Conservation (phyloP, 2,797 vertebrate genomes). For the Crenichthys baileyi region DNA sequence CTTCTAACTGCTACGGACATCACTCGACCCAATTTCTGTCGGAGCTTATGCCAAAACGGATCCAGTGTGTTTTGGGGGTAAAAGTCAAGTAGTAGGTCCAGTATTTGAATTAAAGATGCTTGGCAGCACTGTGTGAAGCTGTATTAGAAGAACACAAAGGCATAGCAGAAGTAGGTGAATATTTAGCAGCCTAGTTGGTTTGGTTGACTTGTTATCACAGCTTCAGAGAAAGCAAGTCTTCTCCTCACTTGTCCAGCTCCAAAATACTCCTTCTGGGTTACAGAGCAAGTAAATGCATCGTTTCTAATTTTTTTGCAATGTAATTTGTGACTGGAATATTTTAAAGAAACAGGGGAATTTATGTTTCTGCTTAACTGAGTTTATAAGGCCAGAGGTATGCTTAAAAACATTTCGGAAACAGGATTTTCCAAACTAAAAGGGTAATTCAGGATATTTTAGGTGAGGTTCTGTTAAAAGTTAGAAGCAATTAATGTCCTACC, state of each 20-base stretch:
- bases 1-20: no score
- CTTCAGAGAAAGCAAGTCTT: conserved; percentile 58
- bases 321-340: background rate
- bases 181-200: conserved; percentile 67
- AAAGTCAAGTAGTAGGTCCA: conserved; percentile 64
- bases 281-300: conserved; percentile 18
- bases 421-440: background rate
- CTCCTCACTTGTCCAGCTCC: conserved; percentile 70
- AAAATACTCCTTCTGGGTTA: conserved; percentile 50
- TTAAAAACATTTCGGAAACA: background rate
- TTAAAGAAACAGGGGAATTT: background rate
- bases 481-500: no score
- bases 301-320: background rate
- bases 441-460: background rate
- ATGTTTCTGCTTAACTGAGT: background rate
- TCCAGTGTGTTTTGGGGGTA: conserved; percentile 7
- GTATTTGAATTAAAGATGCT: conserved; percentile 67
- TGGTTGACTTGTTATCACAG: conserved; percentile 73
- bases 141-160: conserved; percentile 59
- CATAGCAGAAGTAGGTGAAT: conserved; percentile 39
- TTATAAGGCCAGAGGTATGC: background rate
- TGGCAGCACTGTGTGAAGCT: conserved; percentile 57
- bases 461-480: no score
- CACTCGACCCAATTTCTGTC: no score
- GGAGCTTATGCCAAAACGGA: no score